Evolutionary conservation across 2,888 invertebrate species (phyloP), one percentile per base, ranked within the genome.

Genomic region (Drosophila kanekoi): DNA sequence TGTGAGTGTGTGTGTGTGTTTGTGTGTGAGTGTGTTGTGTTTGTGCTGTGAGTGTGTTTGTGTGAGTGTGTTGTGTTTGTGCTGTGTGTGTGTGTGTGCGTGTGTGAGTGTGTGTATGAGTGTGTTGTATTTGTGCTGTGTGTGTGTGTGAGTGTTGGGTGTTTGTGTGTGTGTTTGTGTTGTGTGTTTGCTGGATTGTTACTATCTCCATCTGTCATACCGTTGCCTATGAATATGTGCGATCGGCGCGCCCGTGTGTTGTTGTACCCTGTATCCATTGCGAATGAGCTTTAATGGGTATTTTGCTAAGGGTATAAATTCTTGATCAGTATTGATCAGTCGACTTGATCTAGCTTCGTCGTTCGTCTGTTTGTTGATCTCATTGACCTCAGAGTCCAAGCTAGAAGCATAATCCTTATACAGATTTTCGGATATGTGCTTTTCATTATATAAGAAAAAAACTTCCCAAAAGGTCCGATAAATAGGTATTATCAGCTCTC

Each of bases 131-230:
- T 56, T 81, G 79, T 63, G 47, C 65, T 37, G 49, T 73, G 63
- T 83, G 81, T 65, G 58, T 76, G 70, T n/a, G n/a, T n/a, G n/a
- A n/a, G n/a, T n/a, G n/a, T n/a, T 18, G 18, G 1, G 18, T 18
- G 18, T 20, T 20, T 28, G 41, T 48, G 63, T 52, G 32, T 56
- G 16, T 59, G 69, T 66, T 56, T 81, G 79, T 63, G 47, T 68
- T 37, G 49, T 73, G 63, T 83, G 81, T 65, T 61, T 76, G 70
- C 84, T 83, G 67, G 73, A 35, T 56, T 87, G 84, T 84, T 84
- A 81, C 81, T 81, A 81, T 81, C 81, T 84, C 74, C 73, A 77
- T 84, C 82, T 73, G 59, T 73, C 63, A 57, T 49, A 54, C 59
- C 75, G 60, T 53, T 60, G 51, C 43, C 60, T 61, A 64, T 64